Percentiles rank a stretch among this genome's conserved stretches.
Evolutionary conservation across 1,140 invertebrate genomes (phyloP).

Genomic region (Brachionus manjavacas): DNA sequence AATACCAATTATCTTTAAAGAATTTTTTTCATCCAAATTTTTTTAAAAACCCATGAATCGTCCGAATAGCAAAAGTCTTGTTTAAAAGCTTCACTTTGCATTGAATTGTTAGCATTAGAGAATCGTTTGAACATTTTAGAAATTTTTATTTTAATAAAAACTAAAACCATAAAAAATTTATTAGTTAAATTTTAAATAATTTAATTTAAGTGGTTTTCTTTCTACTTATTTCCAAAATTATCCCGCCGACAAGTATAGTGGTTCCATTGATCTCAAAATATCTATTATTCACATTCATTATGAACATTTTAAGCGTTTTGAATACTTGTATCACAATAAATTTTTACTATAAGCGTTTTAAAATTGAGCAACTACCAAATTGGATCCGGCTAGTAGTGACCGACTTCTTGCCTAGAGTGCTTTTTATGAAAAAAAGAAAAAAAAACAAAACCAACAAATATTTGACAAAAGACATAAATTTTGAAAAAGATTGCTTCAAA

Average conservation of each 20-base stretch:
- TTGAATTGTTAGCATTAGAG: neutral
- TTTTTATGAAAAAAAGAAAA: constrained; percentile 28
- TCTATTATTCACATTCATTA: constrained; percentile 96
- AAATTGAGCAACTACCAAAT: neutral
- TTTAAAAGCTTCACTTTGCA: neutral
- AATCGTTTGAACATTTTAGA: no score
- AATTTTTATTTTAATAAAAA: neutral
- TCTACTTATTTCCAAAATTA: constrained; percentile 92
- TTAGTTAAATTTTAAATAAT: constrained; percentile 73
- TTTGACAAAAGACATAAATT: neutral
- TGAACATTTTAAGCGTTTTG: constrained; percentile 98
- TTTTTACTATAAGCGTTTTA: neutral
- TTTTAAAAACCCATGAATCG: no score
- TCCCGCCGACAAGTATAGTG: constrained; percentile 93
- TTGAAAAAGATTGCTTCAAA: neutral
- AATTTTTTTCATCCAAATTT: no score
- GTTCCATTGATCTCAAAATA: constrained; percentile 98
- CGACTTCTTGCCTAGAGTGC: neutral
- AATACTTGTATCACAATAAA: constrained; percentile 27
- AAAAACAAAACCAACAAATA: neutral
- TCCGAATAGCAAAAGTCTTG: no score
- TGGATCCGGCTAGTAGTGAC: neutral
- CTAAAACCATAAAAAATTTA: neutral
- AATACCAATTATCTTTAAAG: no score
- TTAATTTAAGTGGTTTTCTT: constrained; percentile 74